Evolutionary conservation across 2,888 invertebrate genomes (phyloP), one percentile per base, ranked within the genome.

Genomic region (Psylliodes chrysocephalus): DNA sequence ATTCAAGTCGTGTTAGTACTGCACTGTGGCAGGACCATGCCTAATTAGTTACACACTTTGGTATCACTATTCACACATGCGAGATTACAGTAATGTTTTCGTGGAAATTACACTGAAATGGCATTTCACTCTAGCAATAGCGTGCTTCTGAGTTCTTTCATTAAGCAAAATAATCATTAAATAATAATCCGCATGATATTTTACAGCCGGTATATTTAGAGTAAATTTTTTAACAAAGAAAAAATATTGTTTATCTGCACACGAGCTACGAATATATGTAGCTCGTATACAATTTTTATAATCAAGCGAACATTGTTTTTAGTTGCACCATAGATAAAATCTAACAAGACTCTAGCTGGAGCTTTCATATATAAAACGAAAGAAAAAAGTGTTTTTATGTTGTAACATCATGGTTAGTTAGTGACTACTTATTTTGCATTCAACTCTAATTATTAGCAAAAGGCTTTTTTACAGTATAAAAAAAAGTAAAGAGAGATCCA

Each of bases 1-100:
- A 12, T 35, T 35, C 12, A 1, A 12, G 12, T 35, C 3, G 46
- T 8, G 10, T 44, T 46, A 46, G 49, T 30, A 14, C 28, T 25
- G 14, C 22, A 22, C 49, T 49, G 49, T 49, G 15, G 22, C 10
- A 46, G 46, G 46, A 1, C 25, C 14, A 54, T 42, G 54, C 22
- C 18, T 40, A 67, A 64, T 67, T 64, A 64, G 61, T 57, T 67
- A 57, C 64, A 66, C 62, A 64, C 61, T 40, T 62, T 47, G 30
- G 30, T 64, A 67, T 67, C 64, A 67, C 63, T 63, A 60, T 65
- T 56, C 60, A 65, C 61, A 61, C 65, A 65, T 60, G 68, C 63
- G 54, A 68, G 52, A 63, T 54, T 55, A 59, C 44, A 60, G 57
- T 68, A 63, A 65, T 60, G 57, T 42, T 25, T 65, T 68, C 68